Evolutionary conservation across 2,797 vertebrate genomes (phyloP), one percentile per base, ranked within the genome.

Genomic region (Acrossocheilus fasciatus): DNA sequence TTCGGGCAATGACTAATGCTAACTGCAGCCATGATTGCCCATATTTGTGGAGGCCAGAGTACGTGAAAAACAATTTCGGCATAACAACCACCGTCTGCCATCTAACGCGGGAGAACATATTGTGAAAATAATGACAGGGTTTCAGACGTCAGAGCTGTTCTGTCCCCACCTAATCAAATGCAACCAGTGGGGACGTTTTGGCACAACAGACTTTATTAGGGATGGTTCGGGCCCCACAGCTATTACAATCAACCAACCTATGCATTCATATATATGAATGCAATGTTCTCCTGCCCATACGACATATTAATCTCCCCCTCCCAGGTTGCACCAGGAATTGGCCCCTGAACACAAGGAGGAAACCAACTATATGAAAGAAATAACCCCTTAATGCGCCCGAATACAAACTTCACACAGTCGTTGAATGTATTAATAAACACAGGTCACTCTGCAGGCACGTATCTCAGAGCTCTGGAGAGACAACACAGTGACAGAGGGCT

Each of bases 81-180:
- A 89, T 93, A 94, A 94, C 90, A 81, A 57, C 87, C 89, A 82
- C 90, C 86, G 93, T 95, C 94, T 92, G 91, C 91, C 84, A 10
- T 81, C 87, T 92, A 93, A 93, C 91, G 89, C 78, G 81, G 73
- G 70, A 86, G 83, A 70, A 54, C 83, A 87, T 86, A 93, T 93
- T 91, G 87, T 90, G 84, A 90, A 91, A 87, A 85, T 91, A 94
- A 94, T 93, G 89, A 92, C 77, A 30, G 36, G 74, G 18, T 89
- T 90, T 89, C 4, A 52, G 79, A 89, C 88, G 43, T 91, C 84
- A 92, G 77, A 70, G 82, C 79, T 88, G 77, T 78, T 86, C 70
- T 4, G 76, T 54, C 36, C 80, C 5, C 52, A 10, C 9, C 82
- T 64, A 57, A 81, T 84, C 76, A 73, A 83, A 87, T 74, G 41